Evolutionary conservation across 2,113 vertebrate genomes (phyloP).

Genomic region (Crypturellus undulatus): DNA sequence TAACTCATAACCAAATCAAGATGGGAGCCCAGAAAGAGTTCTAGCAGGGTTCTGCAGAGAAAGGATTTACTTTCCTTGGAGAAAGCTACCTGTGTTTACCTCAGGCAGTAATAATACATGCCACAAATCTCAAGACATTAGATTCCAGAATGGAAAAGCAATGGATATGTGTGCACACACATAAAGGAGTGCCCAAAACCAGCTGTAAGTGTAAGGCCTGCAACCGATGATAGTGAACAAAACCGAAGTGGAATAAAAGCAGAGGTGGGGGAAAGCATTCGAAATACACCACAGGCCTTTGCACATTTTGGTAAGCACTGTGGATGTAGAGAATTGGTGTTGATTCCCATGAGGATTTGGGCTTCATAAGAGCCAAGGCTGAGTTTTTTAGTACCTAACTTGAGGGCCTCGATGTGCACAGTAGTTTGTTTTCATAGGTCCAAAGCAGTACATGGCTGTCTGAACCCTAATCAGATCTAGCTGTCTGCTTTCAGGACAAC

Average conservation of each 20-base stretch:
- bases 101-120: neutral
- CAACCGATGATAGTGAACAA: neutral
- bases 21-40: neutral
- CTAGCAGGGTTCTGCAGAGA: neutral
- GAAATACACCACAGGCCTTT: neutral
- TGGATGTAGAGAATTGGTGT: neutral
- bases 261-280: neutral
- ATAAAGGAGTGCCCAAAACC: neutral
- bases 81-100: neutral
- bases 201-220: neutral
- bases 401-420: neutral
- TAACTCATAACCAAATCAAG: neutral
- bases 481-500: neutral
- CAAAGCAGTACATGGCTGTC: neutral
- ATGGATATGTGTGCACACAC: neutral
- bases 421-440: fast-evolving
- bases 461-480: neutral
- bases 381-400: neutral
- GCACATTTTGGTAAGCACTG: neutral
- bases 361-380: neutral
- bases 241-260: neutral
- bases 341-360: fast-evolving
- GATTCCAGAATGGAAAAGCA: neutral
- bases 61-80: neutral
- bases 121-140: neutral